These are phyloP conservation scores for Brachionus sp. DNA, from an alignment of 1,140 invertebrate genomes.

Conservation along the genomic window DNA sequence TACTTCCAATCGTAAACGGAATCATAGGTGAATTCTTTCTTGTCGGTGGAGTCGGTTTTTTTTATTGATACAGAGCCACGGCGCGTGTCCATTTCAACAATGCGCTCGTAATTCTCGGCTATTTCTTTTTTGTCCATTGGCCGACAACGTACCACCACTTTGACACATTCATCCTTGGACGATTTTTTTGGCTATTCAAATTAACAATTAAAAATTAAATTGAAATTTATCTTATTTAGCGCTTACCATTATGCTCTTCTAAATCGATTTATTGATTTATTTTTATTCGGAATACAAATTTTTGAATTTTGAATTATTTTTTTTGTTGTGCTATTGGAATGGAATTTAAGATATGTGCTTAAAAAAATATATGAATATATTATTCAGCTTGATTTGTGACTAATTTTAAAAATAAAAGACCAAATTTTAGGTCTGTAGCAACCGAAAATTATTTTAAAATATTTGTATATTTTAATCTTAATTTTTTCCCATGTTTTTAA, in stretches of 20 bases:
- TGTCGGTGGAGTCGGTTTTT: constrained; percentile 62
- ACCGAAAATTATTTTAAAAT: not conserved
- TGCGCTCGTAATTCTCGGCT: constrained; percentile 66
- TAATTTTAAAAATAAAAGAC: not conserved
- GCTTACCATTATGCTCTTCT: not conserved
- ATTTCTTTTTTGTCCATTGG: constrained; percentile 79
- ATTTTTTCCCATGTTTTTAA: too few species aligned
- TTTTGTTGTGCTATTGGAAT: not conserved
- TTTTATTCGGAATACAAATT: not conserved
- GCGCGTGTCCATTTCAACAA: constrained; percentile 26
- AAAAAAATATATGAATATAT: not conserved
- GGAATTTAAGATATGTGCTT: not conserved
- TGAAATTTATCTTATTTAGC: not conserved
- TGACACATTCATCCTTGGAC: constrained; percentile 69
- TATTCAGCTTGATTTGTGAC: constrained; percentile 7
- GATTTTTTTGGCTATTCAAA: not conserved
- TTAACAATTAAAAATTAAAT: not conserved
- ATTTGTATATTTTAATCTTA: too few species aligned
- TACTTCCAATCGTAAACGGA: constrained; percentile 68
- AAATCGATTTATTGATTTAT: not conserved
- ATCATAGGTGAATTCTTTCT: constrained; percentile 74
- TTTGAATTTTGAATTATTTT: not conserved
- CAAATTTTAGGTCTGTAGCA: constrained; percentile 19
- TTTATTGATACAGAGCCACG: constrained; percentile 10
- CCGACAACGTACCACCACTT: constrained; percentile 85